Base-by-base conservation (phyloP, 1,140 invertebrate species). In the Atopsyche davidsoni region DNA sequence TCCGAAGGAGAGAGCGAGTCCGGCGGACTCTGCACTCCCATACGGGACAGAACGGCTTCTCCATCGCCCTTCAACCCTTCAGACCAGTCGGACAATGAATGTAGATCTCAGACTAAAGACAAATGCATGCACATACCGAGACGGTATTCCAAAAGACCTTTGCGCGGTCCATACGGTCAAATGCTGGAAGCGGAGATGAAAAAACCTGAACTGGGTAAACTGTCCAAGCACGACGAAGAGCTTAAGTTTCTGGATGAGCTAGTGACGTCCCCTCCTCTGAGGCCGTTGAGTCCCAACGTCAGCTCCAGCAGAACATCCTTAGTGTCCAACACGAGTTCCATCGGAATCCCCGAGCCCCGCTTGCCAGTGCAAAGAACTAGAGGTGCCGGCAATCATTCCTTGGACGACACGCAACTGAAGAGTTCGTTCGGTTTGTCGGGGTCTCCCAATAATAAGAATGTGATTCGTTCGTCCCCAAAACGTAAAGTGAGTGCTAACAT, bases 141-240 rank as follows among this genome's bases (percentile, higher is more conserved):
- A 44, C 64, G 85, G 2, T 89, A 86, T 59, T 82, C 80, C 7
- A 87, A 88, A 64, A 68, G 85, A 13, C 85, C 85, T 0, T 66
- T 89, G 1, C 72, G 86, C 14, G 87, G 86, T 4, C 87, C 87
- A 2, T 89, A 88, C 60, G 85, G 86, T 0, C 83, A 87, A 64
- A 88, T 89, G 85, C 69, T 89, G 10, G 86, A 89, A 62, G 85
- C 82, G 2, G 83, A 86, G 66, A 86, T 86, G 82, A 83, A 81
- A 39, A 84, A 84, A 63, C 78, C 79, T 0, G 76, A 79, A 56
- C 64, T 62, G 16, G 62, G 61, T 31, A 62, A 67, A 23, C 57
- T 64, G 35, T 62, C 51, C 11, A 51, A 54, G 35, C 51, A 58
- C 23, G 51, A 58, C 18, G 56, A 58, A 24, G 56, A 58, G 22